These are phyloP conservation scores for Diprion similis DNA, from an alignment of 1,140 invertebrate genomes.

Conservation along the genomic window DNA sequence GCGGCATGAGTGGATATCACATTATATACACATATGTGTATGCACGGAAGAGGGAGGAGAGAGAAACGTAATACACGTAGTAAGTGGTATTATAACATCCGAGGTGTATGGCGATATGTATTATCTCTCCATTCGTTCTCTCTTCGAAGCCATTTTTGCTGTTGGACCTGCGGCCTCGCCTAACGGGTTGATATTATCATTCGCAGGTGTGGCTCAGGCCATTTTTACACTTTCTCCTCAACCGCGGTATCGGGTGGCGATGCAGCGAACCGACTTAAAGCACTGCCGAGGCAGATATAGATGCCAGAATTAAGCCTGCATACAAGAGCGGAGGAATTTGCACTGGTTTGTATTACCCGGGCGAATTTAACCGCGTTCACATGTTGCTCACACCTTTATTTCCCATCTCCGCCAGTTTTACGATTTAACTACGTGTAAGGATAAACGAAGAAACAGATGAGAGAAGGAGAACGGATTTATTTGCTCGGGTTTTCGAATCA, in stretches of 20 bases:
- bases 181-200: neutral
- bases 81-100: neutral
- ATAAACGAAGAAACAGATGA: neutral
- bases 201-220: neutral
- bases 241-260: too few species aligned
- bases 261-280: too few species aligned
- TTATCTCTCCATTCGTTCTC: neutral
- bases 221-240: slow-evolving; percentile 1
- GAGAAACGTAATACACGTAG: neutral
- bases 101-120: neutral
- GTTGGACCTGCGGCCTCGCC: neutral
- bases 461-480: neutral
- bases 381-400: too few species aligned
- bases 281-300: too few species aligned
- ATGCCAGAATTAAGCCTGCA: neutral
- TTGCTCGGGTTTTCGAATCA: neutral
- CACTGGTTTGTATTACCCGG: neutral
- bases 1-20: neutral
- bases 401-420: neutral
- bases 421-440: neutral
- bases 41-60: neutral
- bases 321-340: neutral
- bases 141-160: neutral
- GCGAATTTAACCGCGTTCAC: neutral
- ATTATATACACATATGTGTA: neutral